phyloP scores from a whole-genome alignment of 2,113 vertebrate species.

The Daboia siamensis region DNA sequence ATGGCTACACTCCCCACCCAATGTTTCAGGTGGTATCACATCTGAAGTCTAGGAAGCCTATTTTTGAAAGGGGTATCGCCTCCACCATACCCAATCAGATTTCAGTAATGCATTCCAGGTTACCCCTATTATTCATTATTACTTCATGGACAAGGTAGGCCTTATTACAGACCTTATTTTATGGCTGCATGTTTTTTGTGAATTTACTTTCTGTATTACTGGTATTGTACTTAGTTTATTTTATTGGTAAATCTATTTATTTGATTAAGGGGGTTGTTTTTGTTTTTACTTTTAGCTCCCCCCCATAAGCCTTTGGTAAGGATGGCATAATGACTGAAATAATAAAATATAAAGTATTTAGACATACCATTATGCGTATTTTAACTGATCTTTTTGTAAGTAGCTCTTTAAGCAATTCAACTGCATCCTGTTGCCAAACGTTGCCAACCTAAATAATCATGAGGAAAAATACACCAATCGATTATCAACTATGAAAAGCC shows the following conservation, averaged over 20 bases:
- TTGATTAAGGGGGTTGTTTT: not conserved
- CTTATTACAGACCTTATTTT: not conserved
- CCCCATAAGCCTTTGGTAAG: not conserved
- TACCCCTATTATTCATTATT: not conserved
- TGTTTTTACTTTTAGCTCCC: not conserved
- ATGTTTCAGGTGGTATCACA: not conserved
- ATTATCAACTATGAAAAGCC: not conserved
- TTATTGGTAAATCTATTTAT: not conserved
- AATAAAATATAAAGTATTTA: not conserved
- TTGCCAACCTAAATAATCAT: conserved; percentile 73
- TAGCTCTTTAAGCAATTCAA: conserved; percentile 79
- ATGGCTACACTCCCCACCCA: not conserved
- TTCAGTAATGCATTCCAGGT: not conserved
- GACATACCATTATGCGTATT: conserved; percentile 79
- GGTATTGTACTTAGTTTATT: not conserved
- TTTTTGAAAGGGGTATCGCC: not conserved
- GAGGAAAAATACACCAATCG: not conserved
- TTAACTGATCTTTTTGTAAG: conserved; percentile 79
- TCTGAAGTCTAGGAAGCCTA: not conserved
- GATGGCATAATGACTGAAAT: not conserved
- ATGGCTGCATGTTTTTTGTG: not conserved
- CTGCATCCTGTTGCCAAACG: conserved; percentile 82
- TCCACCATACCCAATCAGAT: not conserved
- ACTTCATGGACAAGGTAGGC: not conserved
- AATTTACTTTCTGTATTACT: not conserved